phyloP scores from a whole-genome alignment of 2,797 vertebrate species.

The Triplophysa yarkandensis region DNA sequence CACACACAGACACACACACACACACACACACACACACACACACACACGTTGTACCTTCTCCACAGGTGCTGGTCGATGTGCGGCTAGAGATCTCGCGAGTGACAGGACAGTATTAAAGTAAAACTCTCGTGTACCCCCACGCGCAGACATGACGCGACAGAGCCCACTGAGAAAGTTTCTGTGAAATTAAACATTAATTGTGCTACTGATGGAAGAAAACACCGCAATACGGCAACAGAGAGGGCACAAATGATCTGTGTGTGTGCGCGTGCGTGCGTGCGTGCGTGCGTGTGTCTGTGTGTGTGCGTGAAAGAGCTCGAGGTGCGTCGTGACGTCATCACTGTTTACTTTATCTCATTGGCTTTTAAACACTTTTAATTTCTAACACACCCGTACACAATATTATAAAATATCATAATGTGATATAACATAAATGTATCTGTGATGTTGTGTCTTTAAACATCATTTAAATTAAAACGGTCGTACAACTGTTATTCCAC shows the following conservation, averaged over 20 bases:
- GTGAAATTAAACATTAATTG: too few species aligned
- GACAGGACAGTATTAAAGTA: constrained; percentile 96
- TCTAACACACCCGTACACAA: too few species aligned
- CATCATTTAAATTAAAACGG: too few species aligned
- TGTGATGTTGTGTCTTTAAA: too few species aligned
- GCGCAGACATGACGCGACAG: constrained; percentile 71
- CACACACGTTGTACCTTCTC: constrained; percentile 90
- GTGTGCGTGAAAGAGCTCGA: not conserved
- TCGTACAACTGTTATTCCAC: too few species aligned
- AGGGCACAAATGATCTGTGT: constrained; percentile 65
- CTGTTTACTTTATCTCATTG: not conserved
- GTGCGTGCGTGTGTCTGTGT: not conserved
- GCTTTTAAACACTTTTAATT: too few species aligned
- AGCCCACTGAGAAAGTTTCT: constrained; percentile 36
- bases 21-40: too few species aligned
- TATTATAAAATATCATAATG: too few species aligned
- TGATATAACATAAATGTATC: too few species aligned
- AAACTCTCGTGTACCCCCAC: constrained; percentile 82
- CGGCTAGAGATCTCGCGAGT: constrained; percentile 89
- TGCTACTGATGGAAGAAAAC: not conserved
- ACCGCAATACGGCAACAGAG: constrained; percentile 70
- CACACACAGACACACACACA: not conserved
- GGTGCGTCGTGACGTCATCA: constrained; percentile 35
- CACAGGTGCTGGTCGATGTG: constrained; percentile 85
- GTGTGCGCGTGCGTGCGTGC: not conserved